phyloP scores from a whole-genome alignment of 2,113 vertebrate genomes.

The Archilochus colubris region DNA sequence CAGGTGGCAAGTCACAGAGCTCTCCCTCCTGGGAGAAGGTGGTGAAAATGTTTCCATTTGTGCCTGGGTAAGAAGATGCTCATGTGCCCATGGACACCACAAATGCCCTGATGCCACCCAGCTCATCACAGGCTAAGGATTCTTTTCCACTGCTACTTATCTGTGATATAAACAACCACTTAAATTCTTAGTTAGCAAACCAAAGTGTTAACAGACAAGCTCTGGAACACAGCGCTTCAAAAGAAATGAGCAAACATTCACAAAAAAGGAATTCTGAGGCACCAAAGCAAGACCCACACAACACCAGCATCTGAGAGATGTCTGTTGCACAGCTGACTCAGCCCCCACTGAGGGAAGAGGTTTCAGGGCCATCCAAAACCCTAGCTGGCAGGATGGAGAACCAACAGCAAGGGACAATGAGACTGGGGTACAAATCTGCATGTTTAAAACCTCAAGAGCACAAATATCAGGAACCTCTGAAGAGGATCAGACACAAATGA shows the following conservation, averaged over 20 bases:
- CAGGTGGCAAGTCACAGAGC: neutral
- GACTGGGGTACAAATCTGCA: neutral
- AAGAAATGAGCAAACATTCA: neutral
- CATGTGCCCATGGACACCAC: accelerated
- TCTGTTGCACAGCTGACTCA: neutral
- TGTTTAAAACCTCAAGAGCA: neutral
- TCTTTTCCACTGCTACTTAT: neutral
- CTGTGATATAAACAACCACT: neutral
- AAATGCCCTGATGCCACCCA: neutral
- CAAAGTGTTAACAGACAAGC: neutral
- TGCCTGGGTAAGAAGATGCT: neutral
- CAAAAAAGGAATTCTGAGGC: neutral
- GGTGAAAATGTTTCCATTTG: neutral
- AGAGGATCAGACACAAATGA: neutral
- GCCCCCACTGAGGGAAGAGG: neutral
- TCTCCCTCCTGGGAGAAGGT: neutral
- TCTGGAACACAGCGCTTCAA: neutral
- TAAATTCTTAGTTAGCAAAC: neutral
- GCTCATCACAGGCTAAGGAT: neutral
- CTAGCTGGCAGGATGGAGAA: neutral
- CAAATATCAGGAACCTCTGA: accelerated
- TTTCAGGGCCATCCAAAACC: neutral
- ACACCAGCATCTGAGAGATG: neutral
- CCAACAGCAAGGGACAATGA: neutral
- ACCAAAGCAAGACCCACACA: neutral